phyloP scores from a whole-genome alignment of 2,113 vertebrate species.

The Tetrax tetrax region DNA sequence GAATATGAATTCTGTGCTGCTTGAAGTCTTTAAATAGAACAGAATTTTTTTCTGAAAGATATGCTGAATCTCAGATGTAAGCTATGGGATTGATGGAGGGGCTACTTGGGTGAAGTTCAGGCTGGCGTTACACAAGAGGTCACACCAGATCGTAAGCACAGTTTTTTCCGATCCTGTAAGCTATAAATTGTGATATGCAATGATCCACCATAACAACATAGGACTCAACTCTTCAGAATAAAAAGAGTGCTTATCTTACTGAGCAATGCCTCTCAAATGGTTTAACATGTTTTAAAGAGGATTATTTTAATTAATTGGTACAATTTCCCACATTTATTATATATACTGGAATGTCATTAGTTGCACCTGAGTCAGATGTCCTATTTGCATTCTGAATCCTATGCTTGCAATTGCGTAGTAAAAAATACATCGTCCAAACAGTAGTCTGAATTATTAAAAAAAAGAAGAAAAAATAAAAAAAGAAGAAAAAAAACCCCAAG shows the following conservation, averaged over 20 bases:
- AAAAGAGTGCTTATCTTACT: slow-evolving; percentile 44
- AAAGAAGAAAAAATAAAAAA: background rate
- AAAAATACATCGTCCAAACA: background rate
- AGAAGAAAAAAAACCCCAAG: too few species aligned
- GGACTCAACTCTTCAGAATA: slow-evolving; percentile 7
- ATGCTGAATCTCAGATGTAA: background rate
- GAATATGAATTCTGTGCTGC: background rate
- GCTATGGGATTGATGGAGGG: background rate
- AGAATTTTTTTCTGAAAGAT: background rate
- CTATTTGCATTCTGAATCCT: background rate
- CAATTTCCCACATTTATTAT: slow-evolving; percentile 56
- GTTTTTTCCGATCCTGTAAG: background rate
- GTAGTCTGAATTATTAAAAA: background rate
- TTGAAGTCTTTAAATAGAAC: background rate
- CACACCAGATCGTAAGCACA: background rate
- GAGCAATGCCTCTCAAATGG: slow-evolving; percentile 68
- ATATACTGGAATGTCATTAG: slow-evolving; percentile 18
- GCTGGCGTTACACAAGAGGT: background rate
- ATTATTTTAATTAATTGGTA: slow-evolving; percentile 72
- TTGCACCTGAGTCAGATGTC: background rate
- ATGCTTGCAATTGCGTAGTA: background rate
- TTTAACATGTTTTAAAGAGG: slow-evolving; percentile 60
- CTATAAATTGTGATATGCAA: background rate
- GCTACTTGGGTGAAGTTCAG: background rate
- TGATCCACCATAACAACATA: background rate